Conservation (phyloP, 2,113 vertebrate genomes). For the Cettia cetti region DNA sequence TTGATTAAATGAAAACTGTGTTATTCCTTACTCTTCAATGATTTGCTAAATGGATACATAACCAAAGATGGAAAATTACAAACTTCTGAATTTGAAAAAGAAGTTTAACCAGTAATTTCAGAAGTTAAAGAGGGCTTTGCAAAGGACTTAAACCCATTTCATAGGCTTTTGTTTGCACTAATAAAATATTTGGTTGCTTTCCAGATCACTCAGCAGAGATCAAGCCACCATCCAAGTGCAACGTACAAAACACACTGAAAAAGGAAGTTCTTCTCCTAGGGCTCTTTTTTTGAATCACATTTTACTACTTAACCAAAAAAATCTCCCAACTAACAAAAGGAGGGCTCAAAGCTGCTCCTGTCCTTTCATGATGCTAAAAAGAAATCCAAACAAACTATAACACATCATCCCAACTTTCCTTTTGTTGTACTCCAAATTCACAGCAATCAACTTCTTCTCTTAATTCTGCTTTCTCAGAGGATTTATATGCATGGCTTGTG, state of each 20-base stretch:
- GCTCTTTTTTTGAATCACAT: neutral
- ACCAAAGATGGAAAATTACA: neutral
- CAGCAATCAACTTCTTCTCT: neutral
- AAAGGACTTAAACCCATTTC: neutral
- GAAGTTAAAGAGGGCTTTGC: neutral
- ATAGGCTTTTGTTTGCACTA: neutral
- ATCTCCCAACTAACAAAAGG: neutral
- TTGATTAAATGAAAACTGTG: neutral
- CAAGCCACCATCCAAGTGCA: constrained; percentile 1
- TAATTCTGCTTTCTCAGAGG: neutral
- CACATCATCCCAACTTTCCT: neutral
- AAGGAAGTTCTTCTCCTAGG: neutral
- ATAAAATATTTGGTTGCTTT: constrained; percentile 1
- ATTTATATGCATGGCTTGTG: neutral
- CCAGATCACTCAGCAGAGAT: constrained; percentile 1
- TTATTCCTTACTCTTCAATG: neutral
- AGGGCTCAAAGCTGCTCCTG: neutral
- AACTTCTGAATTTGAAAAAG: neutral
- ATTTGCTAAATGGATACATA: neutral
- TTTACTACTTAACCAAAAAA: neutral
- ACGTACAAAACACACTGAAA: neutral
- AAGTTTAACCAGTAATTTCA: neutral
- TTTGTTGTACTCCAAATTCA: neutral
- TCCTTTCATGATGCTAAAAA: neutral
- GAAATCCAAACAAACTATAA: neutral